A percentile compares a stretch with the other conserved stretches of the same genome.
These are phyloP conservation scores for Rhabdomys dilectus DNA, from an alignment of 2,113 vertebrate genomes.

Conservation along the genomic window DNA sequence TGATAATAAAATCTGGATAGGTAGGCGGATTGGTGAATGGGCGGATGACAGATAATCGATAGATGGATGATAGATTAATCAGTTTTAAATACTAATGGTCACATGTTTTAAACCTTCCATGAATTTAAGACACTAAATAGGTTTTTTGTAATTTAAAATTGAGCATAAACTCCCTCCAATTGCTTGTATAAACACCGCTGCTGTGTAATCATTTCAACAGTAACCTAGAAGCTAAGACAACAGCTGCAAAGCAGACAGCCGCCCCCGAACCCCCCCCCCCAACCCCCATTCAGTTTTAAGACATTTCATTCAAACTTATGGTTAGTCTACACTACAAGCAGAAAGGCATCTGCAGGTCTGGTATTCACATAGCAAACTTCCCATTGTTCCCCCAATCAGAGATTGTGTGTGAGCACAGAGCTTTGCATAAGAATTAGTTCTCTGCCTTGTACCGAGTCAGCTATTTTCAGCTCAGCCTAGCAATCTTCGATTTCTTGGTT, in stretches of 20 bases:
- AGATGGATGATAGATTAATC: not conserved
- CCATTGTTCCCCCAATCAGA: slow-evolving; percentile 83
- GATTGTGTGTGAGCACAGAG: slow-evolving; percentile 72
- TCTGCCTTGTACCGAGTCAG: slow-evolving; percentile 79
- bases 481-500: slow-evolving; percentile 85
- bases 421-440: slow-evolving; percentile 86
- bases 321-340: slow-evolving; percentile 52
- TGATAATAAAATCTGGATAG: not conserved
- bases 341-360: slow-evolving; percentile 66
- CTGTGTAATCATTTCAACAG: not conserved
- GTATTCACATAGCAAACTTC: slow-evolving; percentile 82
- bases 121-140: not conserved
- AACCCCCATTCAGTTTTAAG: slow-evolving; percentile 37
- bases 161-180: not conserved
- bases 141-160: slow-evolving; percentile 37
- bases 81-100: not conserved
- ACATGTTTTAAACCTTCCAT: slow-evolving; percentile 4
- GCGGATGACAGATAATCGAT: not conserved
- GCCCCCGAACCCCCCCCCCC: not conserved
- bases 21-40: not conserved
- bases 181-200: slow-evolving; percentile 23
- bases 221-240: not conserved
- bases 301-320: slow-evolving; percentile 68
- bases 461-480: slow-evolving; percentile 86
- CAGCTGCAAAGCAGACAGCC: not conserved